Base-by-base conservation (phyloP, 1,140 invertebrate genomes). In the Drosophila repleta region DNA sequence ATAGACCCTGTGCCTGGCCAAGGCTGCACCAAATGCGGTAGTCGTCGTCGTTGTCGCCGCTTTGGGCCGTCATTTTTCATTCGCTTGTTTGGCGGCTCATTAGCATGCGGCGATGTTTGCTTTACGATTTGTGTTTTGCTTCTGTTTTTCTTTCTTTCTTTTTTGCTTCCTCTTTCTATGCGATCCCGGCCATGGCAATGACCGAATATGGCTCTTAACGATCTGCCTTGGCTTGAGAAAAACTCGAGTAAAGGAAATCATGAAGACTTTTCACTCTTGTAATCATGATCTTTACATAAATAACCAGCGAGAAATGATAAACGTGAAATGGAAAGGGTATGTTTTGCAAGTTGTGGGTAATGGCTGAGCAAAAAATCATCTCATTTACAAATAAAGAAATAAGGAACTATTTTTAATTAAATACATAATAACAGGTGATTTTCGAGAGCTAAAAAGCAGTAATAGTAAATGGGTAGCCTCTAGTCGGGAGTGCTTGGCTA, bases 141-240 rank as follows among this genome's bases (percentile, higher is more conserved):
- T 72, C 37, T 56, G 37, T 53, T 51, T 68, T 67, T 37, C 57
- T 52, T 52, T 52, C 29, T 69, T 41, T 55, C 24, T 64, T 45
- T 60, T 29, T 49, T 46, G 35, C 10, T 32, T 69, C 52, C 21
- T 35, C 39, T 51, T 61, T 48, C 18, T 58, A 60, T 49, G 43
- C 41, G 49, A 72, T 80, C 63, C 49, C 58, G 74, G 43, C 71
- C 79, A 73, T 88, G 82, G 82, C 82, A 85, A 88, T 85, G 82
- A 85, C 83, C 78, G 71, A 85, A 85, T 82, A 87, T 78, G 69
- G 49, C 56, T 45, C 41, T 62, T 45, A 62, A 60, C 53, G 26
- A 66, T 72, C 52, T 64, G 21, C 49, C 52, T 11, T 35, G 46
- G 48, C 41, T 53, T 74, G 49, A 60, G 69, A 72, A 78, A 88